Conservation (phyloP, 1,140 invertebrate species). For the Brachionus paranguensis region DNA sequence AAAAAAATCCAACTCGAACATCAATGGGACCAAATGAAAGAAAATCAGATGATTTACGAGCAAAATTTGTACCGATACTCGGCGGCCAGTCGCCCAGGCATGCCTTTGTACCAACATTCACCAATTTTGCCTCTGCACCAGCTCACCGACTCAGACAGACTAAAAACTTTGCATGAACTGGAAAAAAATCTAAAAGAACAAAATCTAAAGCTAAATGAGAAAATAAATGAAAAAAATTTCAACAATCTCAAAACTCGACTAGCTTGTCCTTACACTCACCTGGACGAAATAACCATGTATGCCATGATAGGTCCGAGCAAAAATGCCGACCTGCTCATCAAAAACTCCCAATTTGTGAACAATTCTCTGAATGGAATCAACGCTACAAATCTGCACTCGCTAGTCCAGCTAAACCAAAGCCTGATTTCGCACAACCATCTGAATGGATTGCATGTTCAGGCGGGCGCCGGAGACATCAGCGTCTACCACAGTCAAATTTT, state of each 20-base stretch:
- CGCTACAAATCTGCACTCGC: neutral
- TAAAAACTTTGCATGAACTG: neutral
- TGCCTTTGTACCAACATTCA: neutral
- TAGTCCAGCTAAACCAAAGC: constrained; percentile 27
- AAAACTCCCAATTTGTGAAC: constrained; percentile 19
- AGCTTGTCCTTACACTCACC: constrained; percentile 8
- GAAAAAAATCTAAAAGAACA: neutral
- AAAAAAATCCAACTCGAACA: neutral
- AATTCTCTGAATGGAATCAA: constrained; percentile 35
- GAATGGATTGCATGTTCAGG: constrained; percentile 21
- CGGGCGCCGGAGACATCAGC: constrained; percentile 17
- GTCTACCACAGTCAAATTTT: constrained; percentile 72
- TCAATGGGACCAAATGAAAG: constrained; percentile 7
- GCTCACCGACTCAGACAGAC: neutral
- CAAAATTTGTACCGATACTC: neutral
- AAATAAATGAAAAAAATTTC: neutral
- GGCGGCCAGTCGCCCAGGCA: neutral
- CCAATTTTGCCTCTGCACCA: neutral
- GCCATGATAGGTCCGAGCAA: constrained; percentile 28
- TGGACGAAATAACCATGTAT: constrained; percentile 37
- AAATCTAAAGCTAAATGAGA: neutral
- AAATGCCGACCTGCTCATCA: neutral
- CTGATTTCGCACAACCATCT: neutral
- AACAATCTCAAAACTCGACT: neutral
- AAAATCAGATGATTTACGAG: constrained; percentile 9